Evolutionary conservation across 1,140 invertebrate species (phyloP).

Genomic region (Drosophila murphyi): DNA sequence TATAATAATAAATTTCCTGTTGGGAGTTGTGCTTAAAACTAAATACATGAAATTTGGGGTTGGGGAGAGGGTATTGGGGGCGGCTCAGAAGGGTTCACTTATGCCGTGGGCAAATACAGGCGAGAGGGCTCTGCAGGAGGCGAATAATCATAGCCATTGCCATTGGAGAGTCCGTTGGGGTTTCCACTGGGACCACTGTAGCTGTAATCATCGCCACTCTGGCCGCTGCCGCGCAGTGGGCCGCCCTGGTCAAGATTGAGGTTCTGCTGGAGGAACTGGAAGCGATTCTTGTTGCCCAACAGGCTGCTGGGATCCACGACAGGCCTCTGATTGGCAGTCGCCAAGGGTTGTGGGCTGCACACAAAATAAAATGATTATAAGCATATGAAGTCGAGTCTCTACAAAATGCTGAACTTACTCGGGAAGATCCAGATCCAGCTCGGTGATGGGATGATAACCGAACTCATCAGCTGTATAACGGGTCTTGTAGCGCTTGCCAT

Average conservation of each 20-base stretch:
- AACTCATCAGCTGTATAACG: constrained; percentile 84
- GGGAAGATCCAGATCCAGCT: constrained; percentile 81
- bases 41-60: constrained; percentile 53
- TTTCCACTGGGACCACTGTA: constrained; percentile 45
- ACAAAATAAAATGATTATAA: too few species aligned
- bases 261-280: constrained; percentile 80
- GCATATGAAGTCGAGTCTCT: background rate
- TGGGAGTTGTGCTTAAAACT: constrained; percentile 68
- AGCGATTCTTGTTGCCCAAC: constrained; percentile 78
- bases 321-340: constrained; percentile 45
- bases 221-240: constrained; percentile 70
- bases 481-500: constrained; percentile 87
- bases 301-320: constrained; percentile 66
- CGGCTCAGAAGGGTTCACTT: constrained; percentile 30
- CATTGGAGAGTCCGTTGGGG: background rate
- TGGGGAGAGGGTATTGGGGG: constrained; percentile 4
- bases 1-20: constrained; percentile 54
- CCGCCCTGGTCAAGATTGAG: constrained; percentile 61
- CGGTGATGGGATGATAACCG: constrained; percentile 83
- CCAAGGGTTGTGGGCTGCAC: constrained; percentile 64
- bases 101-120: constrained; percentile 72
- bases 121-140: constrained; percentile 62
- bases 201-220: constrained; percentile 79
- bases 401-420: constrained; percentile 62
- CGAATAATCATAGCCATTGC: background rate